These are phyloP conservation scores for Macrochelys suwanniensis DNA, from an alignment of 2,797 vertebrate species.

Conservation along the genomic window DNA sequence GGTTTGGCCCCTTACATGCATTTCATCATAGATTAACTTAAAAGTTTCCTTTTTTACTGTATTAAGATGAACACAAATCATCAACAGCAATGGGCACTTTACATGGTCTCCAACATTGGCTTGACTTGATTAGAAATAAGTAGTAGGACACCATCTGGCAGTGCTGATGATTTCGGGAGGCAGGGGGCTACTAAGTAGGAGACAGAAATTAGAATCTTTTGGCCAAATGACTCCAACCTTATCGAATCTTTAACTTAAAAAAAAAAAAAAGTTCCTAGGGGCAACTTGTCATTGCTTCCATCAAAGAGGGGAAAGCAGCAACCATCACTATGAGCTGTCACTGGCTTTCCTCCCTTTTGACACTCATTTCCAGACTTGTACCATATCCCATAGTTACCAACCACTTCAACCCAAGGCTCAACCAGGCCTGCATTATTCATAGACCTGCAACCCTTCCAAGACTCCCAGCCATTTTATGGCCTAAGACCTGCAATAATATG, in stretches of 20 bases:
- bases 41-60: neutral
- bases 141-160: slow-evolving; percentile 19
- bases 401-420: neutral
- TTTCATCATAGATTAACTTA: slow-evolving; percentile 34
- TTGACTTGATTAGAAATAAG: neutral
- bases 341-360: neutral
- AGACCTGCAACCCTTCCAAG: slow-evolving; percentile 17
- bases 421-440: slow-evolving; percentile 19
- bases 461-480: slow-evolving; percentile 7
- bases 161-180: neutral
- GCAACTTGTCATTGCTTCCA: neutral
- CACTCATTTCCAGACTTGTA: neutral
- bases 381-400: neutral
- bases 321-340: fast-evolving
- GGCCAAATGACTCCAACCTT: neutral
- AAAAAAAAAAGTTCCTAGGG: neutral
- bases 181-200: neutral
- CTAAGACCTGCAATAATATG: slow-evolving; percentile 2
- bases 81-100: neutral
- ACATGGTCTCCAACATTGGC: slow-evolving; percentile 3
- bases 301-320: neutral
- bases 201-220: neutral
- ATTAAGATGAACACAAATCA: slow-evolving; percentile 49
- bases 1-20: neutral
- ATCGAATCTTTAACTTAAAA: neutral